Percentiles rank a stretch among this genome's conserved stretches.
phyloP scores from a whole-genome alignment of 2,888 invertebrate genomes.

The Netelia inedita region DNA sequence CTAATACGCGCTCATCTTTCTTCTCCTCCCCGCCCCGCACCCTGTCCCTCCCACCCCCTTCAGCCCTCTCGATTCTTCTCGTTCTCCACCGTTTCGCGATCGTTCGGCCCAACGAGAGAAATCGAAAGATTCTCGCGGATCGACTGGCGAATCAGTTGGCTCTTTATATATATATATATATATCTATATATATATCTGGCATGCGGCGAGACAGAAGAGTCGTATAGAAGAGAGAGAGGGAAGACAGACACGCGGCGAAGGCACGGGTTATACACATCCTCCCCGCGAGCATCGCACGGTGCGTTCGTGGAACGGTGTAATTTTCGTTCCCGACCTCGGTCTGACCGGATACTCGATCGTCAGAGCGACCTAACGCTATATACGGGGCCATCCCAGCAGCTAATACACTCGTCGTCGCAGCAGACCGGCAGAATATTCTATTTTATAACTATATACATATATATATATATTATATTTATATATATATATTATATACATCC shows the following conservation, averaged over 20 bases:
- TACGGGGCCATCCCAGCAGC: slow-evolving; percentile 25
- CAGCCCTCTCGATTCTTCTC: slow-evolving; percentile 28
- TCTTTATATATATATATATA: slow-evolving; percentile 23
- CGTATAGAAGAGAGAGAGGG: slow-evolving; percentile 15
- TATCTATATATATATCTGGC: slow-evolving; percentile 19
- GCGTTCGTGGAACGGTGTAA: slow-evolving; percentile 68
- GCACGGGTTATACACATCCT: slow-evolving; percentile 1
- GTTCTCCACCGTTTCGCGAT: slow-evolving; percentile 4
- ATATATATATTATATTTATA: neutral
- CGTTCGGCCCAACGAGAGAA: slow-evolving; percentile 25
- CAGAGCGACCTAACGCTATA: slow-evolving; percentile 43
- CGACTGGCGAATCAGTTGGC: slow-evolving; percentile 39
- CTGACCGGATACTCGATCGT: slow-evolving; percentile 62
- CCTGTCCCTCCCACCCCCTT: slow-evolving; percentile 19
- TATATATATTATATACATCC: neutral
- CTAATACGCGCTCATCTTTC: slow-evolving; percentile 42
- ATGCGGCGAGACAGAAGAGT: neutral
- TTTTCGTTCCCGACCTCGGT: slow-evolving; percentile 69
- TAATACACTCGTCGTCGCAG: slow-evolving; percentile 45
- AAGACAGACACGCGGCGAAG: slow-evolving; percentile 3
- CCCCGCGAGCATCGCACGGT: slow-evolving; percentile 36
- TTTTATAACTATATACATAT: slow-evolving; percentile 14
- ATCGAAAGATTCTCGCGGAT: slow-evolving; percentile 53
- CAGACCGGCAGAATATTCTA: slow-evolving; percentile 21
- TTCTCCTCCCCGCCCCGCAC: slow-evolving; percentile 14